A percentile compares a stretch with the other conserved stretches of the same genome.
Evolutionary conservation across 2,888 invertebrate species (phyloP).

Genomic region (Reticulitermes lucifugus): DNA sequence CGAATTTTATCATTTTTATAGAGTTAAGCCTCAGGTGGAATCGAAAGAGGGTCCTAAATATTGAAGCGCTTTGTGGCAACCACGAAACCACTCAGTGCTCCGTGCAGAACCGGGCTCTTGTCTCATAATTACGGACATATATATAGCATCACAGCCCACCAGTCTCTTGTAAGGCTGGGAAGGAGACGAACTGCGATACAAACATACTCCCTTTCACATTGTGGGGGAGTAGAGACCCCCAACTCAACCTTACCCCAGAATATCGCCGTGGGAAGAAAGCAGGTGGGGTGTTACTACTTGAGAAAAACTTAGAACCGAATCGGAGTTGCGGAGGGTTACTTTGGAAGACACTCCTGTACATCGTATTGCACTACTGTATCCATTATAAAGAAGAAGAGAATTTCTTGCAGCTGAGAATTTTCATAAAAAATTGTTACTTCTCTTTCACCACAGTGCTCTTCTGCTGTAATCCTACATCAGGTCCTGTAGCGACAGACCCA

Average conservation of each 20-base stretch:
- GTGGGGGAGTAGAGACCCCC: not conserved
- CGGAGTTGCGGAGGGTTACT: not conserved
- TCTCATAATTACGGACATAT: not conserved
- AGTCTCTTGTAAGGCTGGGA: not conserved
- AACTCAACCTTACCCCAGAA: conserved; percentile 1
- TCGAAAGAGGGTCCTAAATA: too few species aligned
- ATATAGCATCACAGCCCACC: not conserved
- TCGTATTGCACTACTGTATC: conserved; percentile 9
- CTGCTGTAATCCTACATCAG: not conserved
- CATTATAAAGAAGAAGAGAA: conserved; percentile 9
- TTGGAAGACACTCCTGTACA: conserved; percentile 20
- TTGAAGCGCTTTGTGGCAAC: too few species aligned
- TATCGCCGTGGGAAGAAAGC: conserved; percentile 33
- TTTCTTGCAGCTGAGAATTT: not conserved
- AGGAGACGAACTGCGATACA: not conserved
- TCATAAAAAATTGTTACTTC: not conserved
- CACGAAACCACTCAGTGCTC: not conserved
- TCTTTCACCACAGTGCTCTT: not conserved
- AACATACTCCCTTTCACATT: not conserved
- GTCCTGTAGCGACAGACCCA: not conserved
- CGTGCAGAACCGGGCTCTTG: not conserved
- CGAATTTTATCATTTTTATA: too few species aligned
- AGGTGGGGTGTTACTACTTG: conserved; percentile 32
- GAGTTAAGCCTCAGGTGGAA: too few species aligned
- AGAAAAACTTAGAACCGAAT: conserved; percentile 32